Evolutionary conservation across 92 coral and sea anemone species (phyloP).

Genomic region (Meandrina meandrites): DNA sequence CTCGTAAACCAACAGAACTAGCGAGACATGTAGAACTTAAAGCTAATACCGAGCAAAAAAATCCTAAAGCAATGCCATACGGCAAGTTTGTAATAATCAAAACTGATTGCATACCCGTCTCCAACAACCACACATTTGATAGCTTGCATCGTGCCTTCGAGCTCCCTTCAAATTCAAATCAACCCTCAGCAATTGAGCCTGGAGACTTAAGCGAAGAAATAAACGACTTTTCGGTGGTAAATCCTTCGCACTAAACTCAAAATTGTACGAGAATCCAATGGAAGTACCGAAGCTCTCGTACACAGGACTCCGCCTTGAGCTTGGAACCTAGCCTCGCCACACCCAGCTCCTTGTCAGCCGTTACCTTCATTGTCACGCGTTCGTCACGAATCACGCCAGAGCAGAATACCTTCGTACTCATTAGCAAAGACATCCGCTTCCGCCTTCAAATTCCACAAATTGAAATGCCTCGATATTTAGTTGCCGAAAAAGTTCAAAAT

Average conservation of each 20-base stretch:
- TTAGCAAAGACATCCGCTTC: too few species aligned
- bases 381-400: background rate
- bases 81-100: slow-evolving; percentile 9
- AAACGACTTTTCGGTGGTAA: background rate
- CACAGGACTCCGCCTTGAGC: slow-evolving; percentile 34
- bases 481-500: too few species aligned
- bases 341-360: background rate
- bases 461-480: too few species aligned
- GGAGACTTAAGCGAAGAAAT: background rate
- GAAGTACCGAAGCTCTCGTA: slow-evolving; percentile 27
- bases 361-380: background rate
- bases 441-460: too few species aligned
- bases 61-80: background rate
- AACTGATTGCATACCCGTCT: slow-evolving; percentile 78
- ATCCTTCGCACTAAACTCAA: slow-evolving; percentile 3
- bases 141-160: slow-evolving; percentile 75
- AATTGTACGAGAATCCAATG: slow-evolving; percentile 25
- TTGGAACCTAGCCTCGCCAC: background rate
- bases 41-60: background rate
- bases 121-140: slow-evolving; percentile 98
- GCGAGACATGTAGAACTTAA: background rate
- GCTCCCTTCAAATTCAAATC: slow-evolving; percentile 25
- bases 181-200: slow-evolving; percentile 3
- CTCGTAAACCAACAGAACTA: background rate
- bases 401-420: too few species aligned